Conservation (phyloP, 2,888 invertebrate species). For the Incurvaria masculella region DNA sequence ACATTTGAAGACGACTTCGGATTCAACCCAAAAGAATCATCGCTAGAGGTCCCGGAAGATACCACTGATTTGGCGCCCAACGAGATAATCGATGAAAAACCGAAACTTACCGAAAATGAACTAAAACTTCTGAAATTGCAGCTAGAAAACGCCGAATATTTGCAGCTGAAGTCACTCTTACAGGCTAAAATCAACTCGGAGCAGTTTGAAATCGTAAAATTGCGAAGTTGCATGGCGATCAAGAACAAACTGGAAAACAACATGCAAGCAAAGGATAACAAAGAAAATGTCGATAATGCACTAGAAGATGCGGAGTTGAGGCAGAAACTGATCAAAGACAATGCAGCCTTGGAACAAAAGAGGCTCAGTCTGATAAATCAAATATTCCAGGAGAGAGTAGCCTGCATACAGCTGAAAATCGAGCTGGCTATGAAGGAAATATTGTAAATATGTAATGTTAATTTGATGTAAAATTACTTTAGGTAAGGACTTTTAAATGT, state of each 20-base stretch:
- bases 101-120: conserved; percentile 58
- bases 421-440: conserved; percentile 62
- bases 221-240: conserved; percentile 53
- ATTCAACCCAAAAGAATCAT: conserved; percentile 25
- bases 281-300: conserved; percentile 35
- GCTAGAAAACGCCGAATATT: conserved; percentile 63
- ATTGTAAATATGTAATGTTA: too few relatives aligned
- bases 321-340: conserved; percentile 56
- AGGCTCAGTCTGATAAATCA: conserved; percentile 63
- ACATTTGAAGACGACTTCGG: conserved; percentile 32
- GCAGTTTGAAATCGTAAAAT: conserved; percentile 66
- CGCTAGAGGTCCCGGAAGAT: conserved; percentile 22
- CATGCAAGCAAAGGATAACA: conserved; percentile 21
- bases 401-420: conserved; percentile 69
- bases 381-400: conserved; percentile 69
- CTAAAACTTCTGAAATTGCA: conserved; percentile 56
- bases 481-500: too few relatives aligned
- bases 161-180: conserved; percentile 65
- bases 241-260: conserved; percentile 45
- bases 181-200: conserved; percentile 70
- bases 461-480: too few relatives aligned
- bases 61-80: conserved; percentile 16
- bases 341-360: conserved; percentile 65
- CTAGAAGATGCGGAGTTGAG: conserved; percentile 33
- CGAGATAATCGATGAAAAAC: conserved; percentile 33